A percentile compares a stretch with the other conserved stretches of the same genome.
phyloP scores from a whole-genome alignment of 2,113 vertebrate genomes.

The Misgurnus mizolepis region DNA sequence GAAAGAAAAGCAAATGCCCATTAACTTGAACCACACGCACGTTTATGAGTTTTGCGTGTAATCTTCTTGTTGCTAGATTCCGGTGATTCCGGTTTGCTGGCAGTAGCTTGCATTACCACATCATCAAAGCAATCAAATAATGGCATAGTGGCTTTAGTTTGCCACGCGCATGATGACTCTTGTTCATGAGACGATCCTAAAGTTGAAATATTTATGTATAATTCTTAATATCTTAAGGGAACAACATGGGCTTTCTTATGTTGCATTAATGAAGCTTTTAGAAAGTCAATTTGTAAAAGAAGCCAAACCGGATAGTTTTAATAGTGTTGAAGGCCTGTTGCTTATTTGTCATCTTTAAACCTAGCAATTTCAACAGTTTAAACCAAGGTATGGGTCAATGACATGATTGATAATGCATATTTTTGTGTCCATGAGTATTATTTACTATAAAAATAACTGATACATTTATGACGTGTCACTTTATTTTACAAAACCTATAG shows the following conservation, averaged over 20 bases:
- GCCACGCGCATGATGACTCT: not conserved
- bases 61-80: too few species aligned
- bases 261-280: not conserved
- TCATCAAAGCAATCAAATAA: not conserved
- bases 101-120: not conserved
- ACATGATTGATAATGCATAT: too few species aligned
- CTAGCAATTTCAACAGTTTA: too few species aligned
- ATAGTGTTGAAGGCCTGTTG: not conserved
- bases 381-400: too few species aligned
- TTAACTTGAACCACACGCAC: not conserved
- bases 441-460: too few species aligned
- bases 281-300: not conserved
- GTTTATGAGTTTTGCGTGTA: not conserved
- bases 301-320: not conserved
- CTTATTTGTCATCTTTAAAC: too few species aligned
- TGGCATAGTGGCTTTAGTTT: conserved; percentile 10
- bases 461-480: too few species aligned
- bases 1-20: not conserved
- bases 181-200: conserved; percentile 3
- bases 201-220: not conserved
- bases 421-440: too few species aligned
- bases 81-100: too few species aligned
- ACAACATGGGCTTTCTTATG: too few species aligned
- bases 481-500: too few species aligned
- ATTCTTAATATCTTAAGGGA: not conserved